phyloP scores from a whole-genome alignment of 2,888 invertebrate genomes.

The Hirtodrosophila alboralis region DNA sequence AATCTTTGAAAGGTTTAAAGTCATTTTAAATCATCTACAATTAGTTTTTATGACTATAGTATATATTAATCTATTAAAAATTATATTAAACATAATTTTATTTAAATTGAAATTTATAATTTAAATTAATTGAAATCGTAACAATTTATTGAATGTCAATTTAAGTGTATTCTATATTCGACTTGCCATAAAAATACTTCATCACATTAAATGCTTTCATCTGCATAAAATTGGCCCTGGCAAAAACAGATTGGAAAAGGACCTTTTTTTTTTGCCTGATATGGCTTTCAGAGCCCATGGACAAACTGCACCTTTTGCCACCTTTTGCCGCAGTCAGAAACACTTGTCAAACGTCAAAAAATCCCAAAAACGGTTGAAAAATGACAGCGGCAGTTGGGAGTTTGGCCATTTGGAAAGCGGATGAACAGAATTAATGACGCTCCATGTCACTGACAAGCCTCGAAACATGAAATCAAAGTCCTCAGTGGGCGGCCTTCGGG shows the following conservation, averaged over 20 bases:
- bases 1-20: no score
- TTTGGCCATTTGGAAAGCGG: conserved; percentile 10
- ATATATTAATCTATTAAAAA: no score
- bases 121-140: no score
- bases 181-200: neutral
- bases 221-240: conserved; percentile 42
- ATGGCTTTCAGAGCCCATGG: conserved; percentile 5
- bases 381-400: conserved; percentile 56
- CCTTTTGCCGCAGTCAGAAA: conserved; percentile 65
- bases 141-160: no score
- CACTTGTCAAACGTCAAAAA: conserved; percentile 76
- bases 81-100: no score
- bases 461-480: conserved; percentile 78
- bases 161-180: neutral
- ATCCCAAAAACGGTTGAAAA: conserved; percentile 68
- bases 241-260: conserved; percentile 37
- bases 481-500: conserved; percentile 13
- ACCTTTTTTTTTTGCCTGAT: conserved; percentile 11
- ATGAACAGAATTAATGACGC: conserved; percentile 78
- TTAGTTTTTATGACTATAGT: no score
- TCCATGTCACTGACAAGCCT: conserved; percentile 81
- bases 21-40: no score
- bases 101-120: no score
- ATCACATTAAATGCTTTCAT: conserved; percentile 26
- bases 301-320: conserved; percentile 55